Evolutionary conservation across 1,140 invertebrate species (phyloP), one percentile per base, ranked within the genome.

Genomic region (Wasmannia auropunctata): DNA sequence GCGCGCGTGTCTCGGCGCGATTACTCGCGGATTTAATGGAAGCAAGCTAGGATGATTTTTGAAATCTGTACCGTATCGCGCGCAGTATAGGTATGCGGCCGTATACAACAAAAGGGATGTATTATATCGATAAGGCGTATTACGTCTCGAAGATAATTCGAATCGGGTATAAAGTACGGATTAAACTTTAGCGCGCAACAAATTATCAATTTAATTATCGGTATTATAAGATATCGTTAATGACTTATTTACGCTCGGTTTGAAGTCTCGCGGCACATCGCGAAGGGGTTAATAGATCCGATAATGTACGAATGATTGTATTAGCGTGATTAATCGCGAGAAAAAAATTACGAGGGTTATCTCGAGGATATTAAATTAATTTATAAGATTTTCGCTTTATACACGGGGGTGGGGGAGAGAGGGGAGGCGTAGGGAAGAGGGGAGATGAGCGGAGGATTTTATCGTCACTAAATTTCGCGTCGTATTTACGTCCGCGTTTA

Each of bases 151-250:
- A 63, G 40, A 56, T 67, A 43, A 16, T 25, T 43, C 37, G 22
- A 43, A 46, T 34, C n/a, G n/a, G 22, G 63, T 67, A 16, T 67
- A 46, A 67, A 67, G 63, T 67, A 46, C 63, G 40, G 63, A 67
- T 67, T 67, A 46, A n/a, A 46, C 63, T 67, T 67, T 67, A 67
- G 37, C 63, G 46, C 40, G 49, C 51, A 19, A 11, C 22, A 40
- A 74, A 74, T 74, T 74, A 56, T 74, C 51, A 37, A 74, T 74
- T 74, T 37, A 56, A 74, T 74, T 74, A 74, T 74, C 51, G 3
- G 22, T 74, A 56, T 74, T 31, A 4, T 72, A 54, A 72, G 49
- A 72, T 62, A 60, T 56, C 34, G 69, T 72, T 70, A 70, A 28
- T 40, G 51, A 16, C 34, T 81, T 72, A 56, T 81, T 72, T 56